Percentiles rank a stretch among this genome's conserved stretches.
phyloP scores from a whole-genome alignment of 1,140 invertebrate genomes.

The Ctenoplectra terminalis region DNA sequence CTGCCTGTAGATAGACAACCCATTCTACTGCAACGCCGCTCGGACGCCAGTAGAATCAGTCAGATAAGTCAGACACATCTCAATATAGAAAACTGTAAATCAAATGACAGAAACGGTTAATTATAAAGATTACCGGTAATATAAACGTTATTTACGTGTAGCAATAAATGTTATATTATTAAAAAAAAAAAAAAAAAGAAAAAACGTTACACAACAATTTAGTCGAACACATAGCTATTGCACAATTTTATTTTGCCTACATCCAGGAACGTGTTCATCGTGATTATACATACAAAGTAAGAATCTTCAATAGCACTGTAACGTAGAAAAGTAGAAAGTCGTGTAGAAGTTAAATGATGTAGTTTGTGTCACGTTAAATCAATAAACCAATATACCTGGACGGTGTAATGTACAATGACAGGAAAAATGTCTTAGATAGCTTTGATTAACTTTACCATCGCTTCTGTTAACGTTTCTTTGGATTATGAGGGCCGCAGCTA shows the following conservation, averaged over 20 bases:
- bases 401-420: neutral
- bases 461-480: neutral
- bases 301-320: neutral
- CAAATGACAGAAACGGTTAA: no score
- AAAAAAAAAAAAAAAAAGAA: no score
- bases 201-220: neutral
- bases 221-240: neutral
- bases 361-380: neutral
- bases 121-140: neutral
- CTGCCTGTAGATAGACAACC: slow-evolving; percentile 10
- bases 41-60: neutral
- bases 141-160: neutral
- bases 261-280: neutral
- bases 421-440: neutral
- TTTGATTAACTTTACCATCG: neutral
- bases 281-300: neutral
- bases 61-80: neutral
- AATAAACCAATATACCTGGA: neutral
- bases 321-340: neutral
- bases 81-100: neutral
- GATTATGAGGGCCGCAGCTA: no score
- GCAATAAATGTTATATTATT: neutral
- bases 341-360: neutral
- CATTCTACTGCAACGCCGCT: slow-evolving; percentile 1
- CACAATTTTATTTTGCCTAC: neutral